These are phyloP conservation scores for Lanistes nyassanus DNA, from an alignment of 1,140 invertebrate species.

Conservation along the genomic window DNA sequence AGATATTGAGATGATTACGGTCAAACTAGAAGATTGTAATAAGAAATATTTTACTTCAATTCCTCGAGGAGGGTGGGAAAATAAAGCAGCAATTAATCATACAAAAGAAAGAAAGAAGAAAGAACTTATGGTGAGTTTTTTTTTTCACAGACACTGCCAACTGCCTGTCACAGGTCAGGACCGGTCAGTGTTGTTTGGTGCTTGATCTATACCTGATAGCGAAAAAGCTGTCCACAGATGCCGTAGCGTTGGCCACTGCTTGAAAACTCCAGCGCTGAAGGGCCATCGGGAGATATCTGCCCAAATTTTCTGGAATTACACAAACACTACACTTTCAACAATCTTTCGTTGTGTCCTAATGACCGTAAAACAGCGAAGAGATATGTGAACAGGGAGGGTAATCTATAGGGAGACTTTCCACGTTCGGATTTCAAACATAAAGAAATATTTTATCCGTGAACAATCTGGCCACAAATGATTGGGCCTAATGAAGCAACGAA, in stretches of 20 bases:
- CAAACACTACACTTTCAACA: too few relatives aligned
- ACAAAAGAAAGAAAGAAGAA: neutral
- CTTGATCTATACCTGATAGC: constrained; percentile 67
- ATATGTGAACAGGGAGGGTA: neutral
- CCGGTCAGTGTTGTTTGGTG: neutral
- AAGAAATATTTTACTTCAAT: neutral
- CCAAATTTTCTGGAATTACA: neutral
- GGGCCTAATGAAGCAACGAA: too few relatives aligned
- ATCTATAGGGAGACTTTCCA: neutral
- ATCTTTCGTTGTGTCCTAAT: neutral
- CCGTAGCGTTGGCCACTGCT: constrained; percentile 78
- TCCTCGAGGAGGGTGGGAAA: neutral
- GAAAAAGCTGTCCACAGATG: constrained; percentile 92
- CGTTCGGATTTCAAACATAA: too few relatives aligned
- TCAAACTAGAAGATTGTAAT: too few relatives aligned
- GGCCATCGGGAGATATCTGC: neutral
- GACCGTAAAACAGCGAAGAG: neutral
- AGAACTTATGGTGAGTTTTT: neutral
- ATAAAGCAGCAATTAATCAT: neutral
- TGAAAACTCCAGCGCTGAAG: constrained; percentile 24
- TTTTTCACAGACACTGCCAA: neutral
- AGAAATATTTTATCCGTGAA: too few relatives aligned
- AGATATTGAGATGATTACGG: too few relatives aligned
- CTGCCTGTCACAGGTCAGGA: neutral
- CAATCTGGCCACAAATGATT: too few relatives aligned